Percentiles rank a stretch among this genome's conserved stretches.
These are phyloP conservation scores for Enteromius afrohamiltoni DNA, from an alignment of 2,797 vertebrate genomes.

Conservation along the genomic window DNA sequence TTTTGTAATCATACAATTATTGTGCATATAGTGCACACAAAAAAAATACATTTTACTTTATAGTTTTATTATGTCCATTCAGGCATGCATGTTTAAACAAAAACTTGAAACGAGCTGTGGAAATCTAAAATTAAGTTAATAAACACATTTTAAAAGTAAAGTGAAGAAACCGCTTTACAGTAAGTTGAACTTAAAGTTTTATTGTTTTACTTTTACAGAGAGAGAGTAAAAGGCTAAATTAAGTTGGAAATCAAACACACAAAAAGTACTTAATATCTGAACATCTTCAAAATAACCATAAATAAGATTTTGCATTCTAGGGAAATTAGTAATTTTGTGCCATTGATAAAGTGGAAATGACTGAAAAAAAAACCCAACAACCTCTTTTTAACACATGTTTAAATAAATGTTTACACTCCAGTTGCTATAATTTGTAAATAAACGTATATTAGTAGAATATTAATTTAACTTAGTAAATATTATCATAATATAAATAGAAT, in stretches of 20 bases:
- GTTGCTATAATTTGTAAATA: background rate
- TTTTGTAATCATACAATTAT: background rate
- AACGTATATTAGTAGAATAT: background rate
- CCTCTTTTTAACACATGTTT: background rate
- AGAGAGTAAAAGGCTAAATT: background rate
- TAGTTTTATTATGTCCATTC: background rate
- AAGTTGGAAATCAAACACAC: background rate
- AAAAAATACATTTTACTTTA: background rate
- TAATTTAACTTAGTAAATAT: background rate
- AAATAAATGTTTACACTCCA: too few species aligned
- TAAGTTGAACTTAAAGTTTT: background rate
- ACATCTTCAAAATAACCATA: background rate
- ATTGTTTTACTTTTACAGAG: background rate
- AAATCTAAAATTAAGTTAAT: background rate
- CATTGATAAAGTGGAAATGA: background rate
- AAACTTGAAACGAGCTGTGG: background rate
- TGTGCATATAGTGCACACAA: background rate
- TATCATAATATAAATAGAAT: background rate
- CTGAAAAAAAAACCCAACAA: background rate
- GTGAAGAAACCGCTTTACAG: background rate
- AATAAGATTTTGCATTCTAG: background rate
- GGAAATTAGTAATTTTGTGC: background rate
- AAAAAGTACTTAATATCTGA: constrained; percentile 5
- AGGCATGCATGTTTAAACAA: background rate
- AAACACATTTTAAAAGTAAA: background rate